Base-by-base conservation (phyloP, 92 coral and sea anemone species). In the Umimayanthus chanpuru region DNA sequence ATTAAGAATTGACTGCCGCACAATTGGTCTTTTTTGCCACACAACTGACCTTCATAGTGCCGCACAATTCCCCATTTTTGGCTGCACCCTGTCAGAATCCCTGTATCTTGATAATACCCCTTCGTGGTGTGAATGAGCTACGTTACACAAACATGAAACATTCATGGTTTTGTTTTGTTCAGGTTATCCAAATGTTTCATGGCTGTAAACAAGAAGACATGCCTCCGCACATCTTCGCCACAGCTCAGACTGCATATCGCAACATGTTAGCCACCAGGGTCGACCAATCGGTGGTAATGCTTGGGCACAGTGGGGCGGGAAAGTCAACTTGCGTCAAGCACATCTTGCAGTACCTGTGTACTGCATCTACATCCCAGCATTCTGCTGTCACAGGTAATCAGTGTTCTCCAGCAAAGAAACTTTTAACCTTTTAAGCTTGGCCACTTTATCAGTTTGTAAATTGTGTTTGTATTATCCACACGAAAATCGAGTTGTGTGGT, bases 171-270 rank as follows among this genome's bases (percentile, higher is more conserved):
- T 81, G n/a, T n/a, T 68, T 32, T 36, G 7, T 4, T 66, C 93
- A 97, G 99, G 99, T 97, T n/a, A 95, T 97, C 85, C 98, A 97
- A 87, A 97, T 97, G 99, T 97, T 97, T 85, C 98, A 96, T 86
- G 99, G 99, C 78, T 97, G 99, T 81, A 97, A 97, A 81, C 99
- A 97, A 84, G 99, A 97, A 82, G 99, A 97, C 88, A 97, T 97
- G 99, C 99, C 99, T 16, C 99, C 99, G 38, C 99, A 97, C 76
- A 97, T 97, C 88, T 97, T 95, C 89, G 98, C 99, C 12, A 89
- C 97, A 73, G 98, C 93, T 20, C 99, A 97, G 72, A 91, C 99
- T 8, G 96, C 99, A 32, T 97, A 97, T 64, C 90, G 99, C 78
- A 97, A 97, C 93, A 95, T 97, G 99, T 88, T 97, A 77, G 99